These are phyloP conservation scores for Diorhabda carinulata DNA, from an alignment of 1,140 invertebrate genomes.

Conservation along the genomic window DNA sequence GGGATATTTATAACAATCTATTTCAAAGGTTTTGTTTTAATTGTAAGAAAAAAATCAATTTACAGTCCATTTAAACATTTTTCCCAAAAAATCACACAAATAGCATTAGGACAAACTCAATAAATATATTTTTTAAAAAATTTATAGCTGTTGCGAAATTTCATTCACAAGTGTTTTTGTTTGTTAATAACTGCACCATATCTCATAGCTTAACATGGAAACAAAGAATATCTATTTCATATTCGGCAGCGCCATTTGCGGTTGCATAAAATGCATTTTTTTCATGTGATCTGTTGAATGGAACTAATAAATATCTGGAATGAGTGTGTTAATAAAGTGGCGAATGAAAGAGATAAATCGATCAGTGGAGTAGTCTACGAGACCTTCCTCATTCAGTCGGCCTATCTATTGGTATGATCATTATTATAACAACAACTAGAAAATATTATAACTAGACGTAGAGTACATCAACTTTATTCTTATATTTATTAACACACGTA, in stretches of 20 bases:
- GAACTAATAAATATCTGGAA: not conserved
- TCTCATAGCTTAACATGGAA: not conserved
- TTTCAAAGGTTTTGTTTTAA: no score
- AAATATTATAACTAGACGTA: no score
- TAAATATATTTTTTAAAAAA: not conserved
- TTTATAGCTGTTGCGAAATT: not conserved
- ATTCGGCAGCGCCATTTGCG: not conserved
- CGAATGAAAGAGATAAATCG: conserved; percentile 18
- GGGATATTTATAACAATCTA: no score
- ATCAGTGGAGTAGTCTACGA: not conserved
- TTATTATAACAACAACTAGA: no score
- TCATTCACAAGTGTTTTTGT: not conserved
- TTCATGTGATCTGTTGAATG: not conserved
- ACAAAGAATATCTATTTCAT: not conserved
- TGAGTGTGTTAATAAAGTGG: conserved; percentile 10
- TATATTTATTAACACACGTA: no score
- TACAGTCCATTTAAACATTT: no score
- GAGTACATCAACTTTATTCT: no score
- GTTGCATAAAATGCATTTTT: not conserved
- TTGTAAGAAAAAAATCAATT: no score
- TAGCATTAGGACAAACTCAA: no score
- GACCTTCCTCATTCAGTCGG: no score
- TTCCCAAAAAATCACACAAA: no score
- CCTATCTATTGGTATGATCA: no score
- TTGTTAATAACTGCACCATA: not conserved